Percentiles rank a stretch among this genome's conserved stretches.
Evolutionary conservation across 1,140 invertebrate genomes (phyloP).

Genomic region (Aphis craccivora): DNA sequence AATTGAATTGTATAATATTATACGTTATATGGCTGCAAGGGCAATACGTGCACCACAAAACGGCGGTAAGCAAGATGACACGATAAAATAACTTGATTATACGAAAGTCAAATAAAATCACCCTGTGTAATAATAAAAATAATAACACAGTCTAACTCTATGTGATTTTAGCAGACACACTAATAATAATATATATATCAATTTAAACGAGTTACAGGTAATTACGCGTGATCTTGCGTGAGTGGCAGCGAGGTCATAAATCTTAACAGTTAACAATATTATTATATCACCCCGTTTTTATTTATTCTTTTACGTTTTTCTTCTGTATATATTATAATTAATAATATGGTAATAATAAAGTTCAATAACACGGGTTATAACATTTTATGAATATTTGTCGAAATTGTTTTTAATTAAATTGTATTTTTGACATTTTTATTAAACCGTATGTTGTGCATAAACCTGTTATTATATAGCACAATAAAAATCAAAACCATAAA

Average conservation of each 20-base stretch:
- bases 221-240: neutral
- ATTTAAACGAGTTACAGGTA: neutral
- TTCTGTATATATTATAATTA: neutral
- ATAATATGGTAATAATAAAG: conserved; percentile 18
- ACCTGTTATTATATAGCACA: neutral
- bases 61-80: neutral
- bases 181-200: neutral
- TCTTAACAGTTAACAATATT: neutral
- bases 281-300: neutral
- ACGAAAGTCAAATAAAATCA: neutral
- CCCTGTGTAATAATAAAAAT: neutral
- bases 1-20: neutral
- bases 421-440: neutral
- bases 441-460: neutral
- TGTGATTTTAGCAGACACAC: neutral
- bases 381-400: conserved; percentile 6
- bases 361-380: neutral
- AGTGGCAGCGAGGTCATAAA: neutral
- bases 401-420: conserved; percentile 15
- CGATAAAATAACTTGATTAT: neutral
- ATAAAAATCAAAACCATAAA: neutral
- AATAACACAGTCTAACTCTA: neutral
- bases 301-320: neutral
- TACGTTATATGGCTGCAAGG: no score
- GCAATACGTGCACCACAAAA: neutral